Conservation (phyloP, 2,797 vertebrate species). For the Perodicticus potto region DNA sequence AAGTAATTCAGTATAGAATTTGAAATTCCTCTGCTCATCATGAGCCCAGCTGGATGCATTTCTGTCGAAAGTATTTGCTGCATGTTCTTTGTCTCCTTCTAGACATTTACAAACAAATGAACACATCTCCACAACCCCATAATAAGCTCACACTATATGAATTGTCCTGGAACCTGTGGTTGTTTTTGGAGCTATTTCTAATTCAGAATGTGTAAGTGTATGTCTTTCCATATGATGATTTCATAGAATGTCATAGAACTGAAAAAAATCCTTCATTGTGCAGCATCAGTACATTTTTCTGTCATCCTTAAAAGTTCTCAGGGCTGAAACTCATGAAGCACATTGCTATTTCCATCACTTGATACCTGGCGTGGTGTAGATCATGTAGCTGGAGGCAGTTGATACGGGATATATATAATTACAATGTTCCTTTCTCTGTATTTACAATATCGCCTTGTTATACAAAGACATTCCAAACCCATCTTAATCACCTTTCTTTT, state of each 20-base stretch:
- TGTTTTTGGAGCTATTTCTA: constrained; percentile 46
- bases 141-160: neutral
- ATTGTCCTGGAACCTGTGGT: neutral
- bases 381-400: neutral
- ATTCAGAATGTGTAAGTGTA: neutral
- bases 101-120: neutral
- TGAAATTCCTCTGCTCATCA: neutral
- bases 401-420: neutral
- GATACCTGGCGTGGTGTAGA: neutral
- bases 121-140: neutral
- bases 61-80: neutral
- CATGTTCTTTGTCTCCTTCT: neutral
- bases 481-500: constrained; percentile 32
- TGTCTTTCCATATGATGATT: constrained; percentile 6
- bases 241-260: neutral
- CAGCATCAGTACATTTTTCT: neutral
- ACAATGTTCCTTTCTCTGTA: neutral
- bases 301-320: neutral
- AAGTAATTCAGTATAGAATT: neutral
- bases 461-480: neutral
- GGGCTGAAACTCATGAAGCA: neutral
- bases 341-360: neutral
- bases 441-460: constrained; percentile 36
- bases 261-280: neutral
- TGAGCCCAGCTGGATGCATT: neutral